Percentiles rank a stretch among this genome's conserved stretches.
Conservation (phyloP, 2,113 vertebrate species). For the Hemichromis elongatus region DNA sequence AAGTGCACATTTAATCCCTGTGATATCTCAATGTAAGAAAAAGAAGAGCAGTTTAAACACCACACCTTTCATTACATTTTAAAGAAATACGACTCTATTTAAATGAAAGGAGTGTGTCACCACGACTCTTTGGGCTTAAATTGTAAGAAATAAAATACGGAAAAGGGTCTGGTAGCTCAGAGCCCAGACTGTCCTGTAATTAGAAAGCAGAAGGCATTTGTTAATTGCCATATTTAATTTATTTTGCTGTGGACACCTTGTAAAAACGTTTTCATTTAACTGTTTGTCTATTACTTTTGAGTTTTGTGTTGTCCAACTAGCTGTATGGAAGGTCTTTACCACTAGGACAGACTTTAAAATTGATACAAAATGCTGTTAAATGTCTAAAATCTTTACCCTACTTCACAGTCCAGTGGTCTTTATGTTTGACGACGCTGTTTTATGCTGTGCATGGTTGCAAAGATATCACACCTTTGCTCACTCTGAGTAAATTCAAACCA, state of each 20-base stretch:
- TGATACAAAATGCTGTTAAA: not conserved
- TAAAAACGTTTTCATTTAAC: not conserved
- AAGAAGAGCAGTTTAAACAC: not conserved
- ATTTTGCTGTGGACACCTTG: fast-evolving
- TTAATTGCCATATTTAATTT: not conserved
- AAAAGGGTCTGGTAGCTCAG: not conserved
- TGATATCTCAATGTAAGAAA: not conserved
- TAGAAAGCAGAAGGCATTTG: not conserved
- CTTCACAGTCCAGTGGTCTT: not conserved
- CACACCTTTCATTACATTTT: not conserved
- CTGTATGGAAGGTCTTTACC: not conserved
- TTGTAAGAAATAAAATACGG: not conserved
- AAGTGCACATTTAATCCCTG: not conserved
- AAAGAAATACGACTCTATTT: not conserved
- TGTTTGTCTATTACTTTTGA: not conserved
- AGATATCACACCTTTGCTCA: not conserved
- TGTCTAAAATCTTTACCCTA: not conserved
- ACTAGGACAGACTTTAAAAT: not conserved
- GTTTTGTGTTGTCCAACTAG: not conserved
- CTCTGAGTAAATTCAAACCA: not conserved
- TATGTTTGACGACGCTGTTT: not conserved
- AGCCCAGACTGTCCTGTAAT: not conserved
- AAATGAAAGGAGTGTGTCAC: not conserved
- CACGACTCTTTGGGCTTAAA: fast-evolving
- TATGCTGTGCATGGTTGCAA: not conserved